Base-by-base conservation (phyloP, 37 sponge, comb jelly and placozoan genomes). In the Chondrilla cf. caribensis region DNA sequence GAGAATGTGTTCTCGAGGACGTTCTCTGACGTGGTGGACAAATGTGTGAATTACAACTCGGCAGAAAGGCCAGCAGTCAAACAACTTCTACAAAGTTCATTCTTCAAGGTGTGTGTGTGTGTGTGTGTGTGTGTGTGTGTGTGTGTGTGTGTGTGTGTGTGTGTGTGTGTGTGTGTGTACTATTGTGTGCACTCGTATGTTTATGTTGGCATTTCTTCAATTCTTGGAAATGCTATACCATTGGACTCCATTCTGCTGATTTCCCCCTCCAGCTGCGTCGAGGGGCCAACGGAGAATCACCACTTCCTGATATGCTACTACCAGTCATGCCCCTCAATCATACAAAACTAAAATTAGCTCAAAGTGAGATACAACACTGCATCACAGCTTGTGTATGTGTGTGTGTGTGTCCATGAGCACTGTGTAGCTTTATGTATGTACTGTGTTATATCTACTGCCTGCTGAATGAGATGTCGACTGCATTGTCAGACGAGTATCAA, bases 321-420 rank as follows among this genome's bases (percentile, higher is more conserved):
- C 90, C 90, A 0, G 90, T 90, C 21, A 84, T 90, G 55, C 90
- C 90, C 11, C 58, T 90, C 62, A 83, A 90, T 66, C 82, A 87
- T 29, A 70, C 84, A 4, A 78, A 79, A 55, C 81, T 90, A 5
- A 39, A 72, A 44, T 73, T 82, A 5, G 73, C 44, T 58, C 14
- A 54, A 37, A 38, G 59, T 79, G 31, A 32, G 44, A n/a, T n/a
- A n/a, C n/a, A n/a, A n/a, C n/a, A n/a, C n/a, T n/a, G n/a, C n/a
- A n/a, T n/a, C n/a, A n/a, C n/a, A n/a, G n/a, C n/a, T n/a, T n/a
- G n/a, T n/a, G n/a, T n/a, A n/a, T n/a, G n/a, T n/a, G n/a, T n/a
- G n/a, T n/a, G n/a, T n/a, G n/a, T n/a, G n/a, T n/a, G n/a, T n/a
- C n/a, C n/a, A n/a, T n/a, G n/a, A n/a, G n/a, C n/a, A n/a, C n/a